Evolutionary conservation across 2,888 invertebrate species (phyloP), one percentile per base, ranked within the genome.

Genomic region (Perizoma affinitatum): DNA sequence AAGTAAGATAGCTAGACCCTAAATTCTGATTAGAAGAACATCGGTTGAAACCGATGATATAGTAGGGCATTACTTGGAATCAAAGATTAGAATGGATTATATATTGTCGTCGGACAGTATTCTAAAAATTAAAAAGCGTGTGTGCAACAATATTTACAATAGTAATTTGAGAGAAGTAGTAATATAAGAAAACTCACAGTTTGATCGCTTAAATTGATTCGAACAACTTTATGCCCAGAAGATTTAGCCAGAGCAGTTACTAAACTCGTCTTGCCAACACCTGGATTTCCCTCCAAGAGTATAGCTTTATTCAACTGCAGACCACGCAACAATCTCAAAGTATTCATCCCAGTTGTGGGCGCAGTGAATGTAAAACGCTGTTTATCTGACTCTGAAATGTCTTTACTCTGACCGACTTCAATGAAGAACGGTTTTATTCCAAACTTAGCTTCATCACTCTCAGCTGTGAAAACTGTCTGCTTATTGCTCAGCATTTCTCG

Each of bases 171-270:
- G 22, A 22, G 22, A 5, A 40, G 9, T 7, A 7, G 40, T 40
- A 4, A 4, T 52, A 35, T 10, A 48, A 47, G 48, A 8, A 52
- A 66, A 90, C 94, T 92, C 90, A 97, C 97, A 42, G 99, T 99
- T 91, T 99, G 99, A 79, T 99, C 99, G 52, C 99, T 99, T 50
- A 99, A 93, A 93, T 99, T 99, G 61, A 99, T 98, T 48, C 99
- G 94, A 9, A 98, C 95, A 40, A 99, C 94, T 76, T 94, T 94
- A 82, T 98, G 95, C 1, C 97, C 97, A 3, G 98, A 95, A 6
- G 95, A 94, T 77, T 95, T 95, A 0, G 99, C 98, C 44, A 99
- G 90, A 35, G 98, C 98, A 55, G 96, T 95, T 2, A 99, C 97
- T 57, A 99, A 93, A 71, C 98, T 98, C 0, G 99, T 99, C 89